Percentiles rank a stretch among this genome's conserved stretches.
phyloP scores from a whole-genome alignment of 2,113 vertebrate species.

The Lepus europaeus region DNA sequence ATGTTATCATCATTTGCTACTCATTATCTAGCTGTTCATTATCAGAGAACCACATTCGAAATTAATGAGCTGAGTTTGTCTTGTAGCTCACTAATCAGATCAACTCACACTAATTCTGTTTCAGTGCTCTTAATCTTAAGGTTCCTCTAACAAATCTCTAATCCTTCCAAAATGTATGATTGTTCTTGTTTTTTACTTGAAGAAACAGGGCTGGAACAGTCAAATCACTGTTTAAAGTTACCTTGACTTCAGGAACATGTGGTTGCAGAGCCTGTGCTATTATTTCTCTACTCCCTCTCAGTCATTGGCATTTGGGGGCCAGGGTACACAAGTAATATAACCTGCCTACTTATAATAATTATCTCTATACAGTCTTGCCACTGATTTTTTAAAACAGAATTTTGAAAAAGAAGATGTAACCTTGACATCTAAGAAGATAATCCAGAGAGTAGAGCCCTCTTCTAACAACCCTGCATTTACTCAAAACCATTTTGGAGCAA shows the following conservation, averaged over 20 bases:
- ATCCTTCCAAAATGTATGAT: not conserved
- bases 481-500: conserved; percentile 10
- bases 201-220: not conserved
- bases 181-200: conserved; percentile 10
- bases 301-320: not conserved
- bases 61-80: not conserved
- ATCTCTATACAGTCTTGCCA: not conserved
- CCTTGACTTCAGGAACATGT: not conserved
- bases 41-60: not conserved
- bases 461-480: not conserved
- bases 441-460: not conserved
- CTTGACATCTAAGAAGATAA: not conserved
- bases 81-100: not conserved
- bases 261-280: not conserved
- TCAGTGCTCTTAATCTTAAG: not conserved
- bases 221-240: not conserved
- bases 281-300: not conserved
- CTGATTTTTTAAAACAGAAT: conserved; percentile 6
- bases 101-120: not conserved
- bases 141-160: not conserved
- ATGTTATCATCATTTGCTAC: not conserved
- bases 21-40: not conserved
- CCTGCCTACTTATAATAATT: not conserved
- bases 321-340: not conserved
- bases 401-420: conserved; percentile 11